Base-by-base conservation (phyloP, 2,113 vertebrate genomes). In the Chitala chitala region DNA sequence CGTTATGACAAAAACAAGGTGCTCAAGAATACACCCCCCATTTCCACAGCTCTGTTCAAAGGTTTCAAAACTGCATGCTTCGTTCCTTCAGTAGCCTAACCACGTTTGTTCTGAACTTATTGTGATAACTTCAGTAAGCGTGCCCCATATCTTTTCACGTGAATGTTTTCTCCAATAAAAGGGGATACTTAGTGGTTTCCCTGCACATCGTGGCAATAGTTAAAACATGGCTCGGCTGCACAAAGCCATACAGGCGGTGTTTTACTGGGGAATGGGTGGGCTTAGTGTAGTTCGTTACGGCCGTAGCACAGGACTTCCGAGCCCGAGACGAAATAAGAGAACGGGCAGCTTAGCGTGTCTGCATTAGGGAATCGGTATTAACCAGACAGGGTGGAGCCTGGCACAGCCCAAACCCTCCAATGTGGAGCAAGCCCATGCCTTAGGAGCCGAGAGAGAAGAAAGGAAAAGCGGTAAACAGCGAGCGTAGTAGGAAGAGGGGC, bases 331-430 rank as follows among this genome's bases (percentile, higher is more conserved):
- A 81, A 84, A 73, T 80, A 82, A 79, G 81, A 80, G 77, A 75
- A 82, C 78, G 78, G 85, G 84, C 82, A 84, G 86, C 84, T 84
- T 81, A 83, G 82, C 83, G 72, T 81, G 83, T 86, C 86, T 86
- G 80, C 72, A 70, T 76, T 81, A 85, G 87, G 84, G 78, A 78
- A 77, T 76, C 82, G 69, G 82, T 81, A 78, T 78, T 81, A 86
- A 86, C 87, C 88, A 91, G 90, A 91, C 89, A 86, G 90, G 89
- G 90, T 83, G 89, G 86, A 85, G 87, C 83, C 63, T 78, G 69
- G 5, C 75, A 38, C 63, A 53, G 81, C 80, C 86, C 79, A 64
- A 82, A 83, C 89, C 84, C 80, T 24, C 29, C 72, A 75, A 82
- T 73, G 82, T 76, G 87, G 85, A 88, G 87, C 86, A 86, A 78